Evolutionary conservation across 2,113 vertebrate genomes (phyloP).

Genomic region (Neolamprologus kungweensis): DNA sequence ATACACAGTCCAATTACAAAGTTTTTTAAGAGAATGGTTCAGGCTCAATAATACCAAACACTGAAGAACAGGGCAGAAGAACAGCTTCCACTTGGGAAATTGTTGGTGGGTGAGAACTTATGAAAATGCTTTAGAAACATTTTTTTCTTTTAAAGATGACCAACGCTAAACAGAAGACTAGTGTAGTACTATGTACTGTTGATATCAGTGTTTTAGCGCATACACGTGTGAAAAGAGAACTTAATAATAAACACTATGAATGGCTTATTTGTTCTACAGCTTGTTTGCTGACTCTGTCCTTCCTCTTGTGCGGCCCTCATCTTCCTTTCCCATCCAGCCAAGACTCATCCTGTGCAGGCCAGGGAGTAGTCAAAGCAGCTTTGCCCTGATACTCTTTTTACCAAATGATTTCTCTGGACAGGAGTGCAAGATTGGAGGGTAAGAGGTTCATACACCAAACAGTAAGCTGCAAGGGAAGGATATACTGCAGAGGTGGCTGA

Average conservation of each 20-base stretch:
- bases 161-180: not conserved
- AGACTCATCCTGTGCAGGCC: conserved; percentile 22
- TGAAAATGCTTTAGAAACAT: not conserved
- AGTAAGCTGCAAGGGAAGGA: not conserved
- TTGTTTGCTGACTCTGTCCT: conserved; percentile 62
- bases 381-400: not conserved
- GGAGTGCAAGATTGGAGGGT: not conserved
- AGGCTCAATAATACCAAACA: not conserved
- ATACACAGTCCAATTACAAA: not conserved
- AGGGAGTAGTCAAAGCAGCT: not conserved
- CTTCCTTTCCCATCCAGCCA: conserved; percentile 74
- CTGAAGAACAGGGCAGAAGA: not conserved
- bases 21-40: not conserved
- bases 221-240: conserved; percentile 23
- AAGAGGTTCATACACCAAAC: not conserved
- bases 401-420: not conserved
- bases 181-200: not conserved
- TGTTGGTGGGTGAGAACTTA: not conserved
- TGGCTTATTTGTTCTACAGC: conserved; percentile 81
- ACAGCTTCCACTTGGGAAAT: not conserved
- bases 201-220: not conserved
- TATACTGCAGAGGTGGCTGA: not conserved
- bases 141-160: not conserved
- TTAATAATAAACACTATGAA: conserved; percentile 24
- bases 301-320: conserved; percentile 74